These are phyloP conservation scores for Sandelia bainsii DNA, from an alignment of 2,797 vertebrate species.

Conservation along the genomic window DNA sequence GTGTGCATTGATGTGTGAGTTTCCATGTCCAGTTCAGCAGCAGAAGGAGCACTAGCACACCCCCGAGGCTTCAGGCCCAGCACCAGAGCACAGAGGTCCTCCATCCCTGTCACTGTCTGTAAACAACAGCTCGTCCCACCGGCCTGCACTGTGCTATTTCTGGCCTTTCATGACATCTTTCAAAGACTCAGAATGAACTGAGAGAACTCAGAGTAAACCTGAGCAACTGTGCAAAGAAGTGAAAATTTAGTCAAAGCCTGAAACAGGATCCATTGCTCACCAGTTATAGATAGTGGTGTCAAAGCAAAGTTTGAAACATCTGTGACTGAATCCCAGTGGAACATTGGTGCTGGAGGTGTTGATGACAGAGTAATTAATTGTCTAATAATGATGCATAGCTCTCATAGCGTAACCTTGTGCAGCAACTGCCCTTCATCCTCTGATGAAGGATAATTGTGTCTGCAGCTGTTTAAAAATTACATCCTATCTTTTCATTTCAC, in stretches of 20 bases:
- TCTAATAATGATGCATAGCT: conserved; percentile 84
- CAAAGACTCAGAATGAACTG: conserved; percentile 67
- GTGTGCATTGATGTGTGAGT: conserved; percentile 30
- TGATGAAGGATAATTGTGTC: conserved; percentile 79
- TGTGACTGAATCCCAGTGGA: conserved; percentile 64
- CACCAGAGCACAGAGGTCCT: conserved; percentile 80
- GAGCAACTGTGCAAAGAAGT: conserved; percentile 42
- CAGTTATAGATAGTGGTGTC: conserved; percentile 57
- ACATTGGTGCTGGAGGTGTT: conserved; percentile 48
- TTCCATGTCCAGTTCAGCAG: conserved; percentile 56
- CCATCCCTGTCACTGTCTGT: conserved; percentile 83
- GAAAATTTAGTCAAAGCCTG: conserved; percentile 50
- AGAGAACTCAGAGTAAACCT: conserved; percentile 54
- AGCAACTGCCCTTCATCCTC: conserved; percentile 76
- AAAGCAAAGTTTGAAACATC: conserved; percentile 59
- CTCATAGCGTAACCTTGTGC: conserved; percentile 67
- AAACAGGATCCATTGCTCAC: conserved; percentile 10
- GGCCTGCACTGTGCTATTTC: conserved; percentile 70
- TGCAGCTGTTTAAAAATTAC: conserved; percentile 73
- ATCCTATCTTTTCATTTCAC: conserved; percentile 61
- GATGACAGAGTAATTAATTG: conserved; percentile 81
- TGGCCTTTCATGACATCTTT: conserved; percentile 72
- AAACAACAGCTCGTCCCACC: conserved; percentile 79
- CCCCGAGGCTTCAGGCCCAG: conserved; percentile 68
- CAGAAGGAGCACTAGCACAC: conserved; percentile 64